Evolutionary conservation across 2,888 invertebrate genomes (phyloP).

Genomic region (Andrena chrysosceles): DNA sequence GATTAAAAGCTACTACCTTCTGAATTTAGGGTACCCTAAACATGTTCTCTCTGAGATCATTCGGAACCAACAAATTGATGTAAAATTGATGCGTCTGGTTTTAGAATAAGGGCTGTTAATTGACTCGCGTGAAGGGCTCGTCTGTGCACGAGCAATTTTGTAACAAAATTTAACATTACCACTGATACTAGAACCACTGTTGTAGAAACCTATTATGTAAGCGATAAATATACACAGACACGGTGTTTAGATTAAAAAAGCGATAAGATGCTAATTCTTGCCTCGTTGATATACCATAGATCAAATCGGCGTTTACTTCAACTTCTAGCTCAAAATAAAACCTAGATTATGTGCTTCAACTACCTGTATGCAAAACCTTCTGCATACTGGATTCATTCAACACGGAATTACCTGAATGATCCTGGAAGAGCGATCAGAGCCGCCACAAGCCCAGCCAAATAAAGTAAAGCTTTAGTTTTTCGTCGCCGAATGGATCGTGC

Average conservation of each 20-base stretch:
- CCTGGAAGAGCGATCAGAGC: background rate
- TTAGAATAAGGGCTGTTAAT: too few relatives aligned
- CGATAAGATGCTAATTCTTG: background rate
- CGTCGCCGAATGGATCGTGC: constrained; percentile 24
- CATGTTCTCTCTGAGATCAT: too few relatives aligned
- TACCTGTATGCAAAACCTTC: background rate
- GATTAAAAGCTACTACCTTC: too few relatives aligned
- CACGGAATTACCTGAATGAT: too few relatives aligned
- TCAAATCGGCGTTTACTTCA: background rate
- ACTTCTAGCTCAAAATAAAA: background rate
- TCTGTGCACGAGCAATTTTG: too few relatives aligned
- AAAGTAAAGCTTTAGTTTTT: constrained; percentile 74
- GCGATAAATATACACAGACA: background rate
- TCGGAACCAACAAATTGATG: too few relatives aligned
- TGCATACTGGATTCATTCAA: background rate
- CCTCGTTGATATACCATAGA: background rate
- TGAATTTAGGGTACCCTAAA: too few relatives aligned
- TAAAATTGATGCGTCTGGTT: too few relatives aligned
- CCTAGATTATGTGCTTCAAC: background rate
- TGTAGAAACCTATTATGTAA: background rate
- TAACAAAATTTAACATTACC: background rate
- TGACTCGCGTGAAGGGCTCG: too few relatives aligned
- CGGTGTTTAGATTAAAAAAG: background rate
- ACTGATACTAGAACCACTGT: background rate
- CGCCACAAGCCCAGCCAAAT: constrained; percentile 69